phyloP scores from a whole-genome alignment of 2,888 invertebrate species.

The Heliconius ethilla region DNA sequence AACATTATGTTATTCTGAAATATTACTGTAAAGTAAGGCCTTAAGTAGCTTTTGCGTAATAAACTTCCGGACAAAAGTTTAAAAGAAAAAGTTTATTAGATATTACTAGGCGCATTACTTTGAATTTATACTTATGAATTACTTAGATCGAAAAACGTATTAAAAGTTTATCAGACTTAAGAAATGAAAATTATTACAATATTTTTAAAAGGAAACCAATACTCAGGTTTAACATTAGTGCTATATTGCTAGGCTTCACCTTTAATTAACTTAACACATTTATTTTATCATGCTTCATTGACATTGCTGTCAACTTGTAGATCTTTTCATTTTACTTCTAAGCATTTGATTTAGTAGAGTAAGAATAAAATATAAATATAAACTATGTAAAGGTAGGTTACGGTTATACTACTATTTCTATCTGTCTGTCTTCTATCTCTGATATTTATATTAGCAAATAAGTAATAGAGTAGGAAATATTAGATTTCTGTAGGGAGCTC shows the following conservation, averaged over 20 bases:
- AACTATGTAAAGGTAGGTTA: background rate
- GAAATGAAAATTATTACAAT: background rate
- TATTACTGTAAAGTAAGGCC: no score
- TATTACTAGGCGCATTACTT: no score
- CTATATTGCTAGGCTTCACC: constrained; percentile 25
- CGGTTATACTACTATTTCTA: background rate
- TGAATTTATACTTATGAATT: no score
- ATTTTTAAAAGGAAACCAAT: constrained; percentile 3
- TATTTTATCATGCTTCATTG: constrained; percentile 22
- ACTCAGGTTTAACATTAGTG: background rate
- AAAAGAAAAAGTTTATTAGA: no score
- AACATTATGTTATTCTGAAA: no score
- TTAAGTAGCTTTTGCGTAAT: no score
- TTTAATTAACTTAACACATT: constrained; percentile 30
- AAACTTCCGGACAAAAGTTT: no score
- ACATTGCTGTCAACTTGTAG: constrained; percentile 2
- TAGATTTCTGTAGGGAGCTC: background rate
- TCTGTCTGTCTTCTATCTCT: background rate
- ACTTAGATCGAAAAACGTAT: no score
- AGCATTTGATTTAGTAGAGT: constrained; percentile 1
- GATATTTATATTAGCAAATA: background rate
- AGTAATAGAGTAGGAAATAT: background rate
- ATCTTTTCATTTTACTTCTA: constrained; percentile 1
- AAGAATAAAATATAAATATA: constrained; percentile 8
- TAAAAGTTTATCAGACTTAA: no score